A percentile compares a stretch with the other conserved stretches of the same genome.
phyloP scores from a whole-genome alignment of 2,888 invertebrate genomes.

The Pardosa pseudoannulata region DNA sequence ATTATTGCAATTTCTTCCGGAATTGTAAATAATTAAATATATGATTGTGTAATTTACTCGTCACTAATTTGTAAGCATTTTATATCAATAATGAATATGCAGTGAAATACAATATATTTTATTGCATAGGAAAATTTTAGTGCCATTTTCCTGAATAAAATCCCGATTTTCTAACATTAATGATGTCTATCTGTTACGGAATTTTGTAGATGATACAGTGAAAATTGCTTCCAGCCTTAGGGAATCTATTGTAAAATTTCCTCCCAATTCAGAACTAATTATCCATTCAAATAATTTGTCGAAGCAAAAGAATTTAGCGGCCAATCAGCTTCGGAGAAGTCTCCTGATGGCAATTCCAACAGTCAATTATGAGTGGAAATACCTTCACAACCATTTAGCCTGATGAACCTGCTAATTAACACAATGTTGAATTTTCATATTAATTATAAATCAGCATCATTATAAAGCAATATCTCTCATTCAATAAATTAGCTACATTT shows the following conservation, averaged over 20 bases:
- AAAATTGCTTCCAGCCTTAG: background rate
- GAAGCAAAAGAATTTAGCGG: constrained; percentile 2
- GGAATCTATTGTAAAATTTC: background rate
- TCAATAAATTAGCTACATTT: background rate
- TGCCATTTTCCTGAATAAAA: too few relatives aligned
- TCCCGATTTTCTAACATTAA: too few relatives aligned
- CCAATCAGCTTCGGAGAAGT: background rate
- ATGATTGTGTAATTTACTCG: too few relatives aligned
- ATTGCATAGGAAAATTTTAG: too few relatives aligned
- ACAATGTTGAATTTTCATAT: constrained; percentile 6
- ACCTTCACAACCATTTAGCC: background rate
- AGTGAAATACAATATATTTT: too few relatives aligned
- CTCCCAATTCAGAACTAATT: constrained; percentile 6
- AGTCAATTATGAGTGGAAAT: background rate
- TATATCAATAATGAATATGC: too few relatives aligned
- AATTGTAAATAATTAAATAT: too few relatives aligned
- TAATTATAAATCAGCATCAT: constrained; percentile 2
- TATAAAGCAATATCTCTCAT: background rate
- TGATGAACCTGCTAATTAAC: constrained; percentile 2
- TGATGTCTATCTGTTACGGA: too few relatives aligned
- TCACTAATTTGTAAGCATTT: too few relatives aligned
- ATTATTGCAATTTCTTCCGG: too few relatives aligned
- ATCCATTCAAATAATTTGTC: background rate
- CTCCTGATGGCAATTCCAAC: background rate
- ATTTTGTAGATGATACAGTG: background rate